Percentiles rank a stretch among this genome's conserved stretches.
These are phyloP conservation scores for Apteryx mantelli DNA, from an alignment of 2,113 vertebrate genomes.

Conservation along the genomic window DNA sequence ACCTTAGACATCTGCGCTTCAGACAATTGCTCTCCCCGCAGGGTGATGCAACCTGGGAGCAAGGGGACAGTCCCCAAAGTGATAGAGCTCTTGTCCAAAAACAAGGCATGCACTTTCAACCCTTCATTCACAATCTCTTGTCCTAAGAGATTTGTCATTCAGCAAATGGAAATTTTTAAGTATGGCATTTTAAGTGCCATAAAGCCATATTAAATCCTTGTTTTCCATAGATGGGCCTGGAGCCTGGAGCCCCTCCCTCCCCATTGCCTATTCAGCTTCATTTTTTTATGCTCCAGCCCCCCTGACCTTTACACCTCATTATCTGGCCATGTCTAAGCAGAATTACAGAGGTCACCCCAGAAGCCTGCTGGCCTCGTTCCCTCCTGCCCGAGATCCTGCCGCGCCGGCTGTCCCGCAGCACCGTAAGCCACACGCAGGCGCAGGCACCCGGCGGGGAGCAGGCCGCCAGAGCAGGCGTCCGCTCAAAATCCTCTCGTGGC, in stretches of 20 bases:
- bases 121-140: accelerated
- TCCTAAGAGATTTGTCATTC: not conserved
- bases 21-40: accelerated
- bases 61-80: not conserved
- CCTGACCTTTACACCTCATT: too few relatives aligned
- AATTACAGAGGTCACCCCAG: too few relatives aligned
- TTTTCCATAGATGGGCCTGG: not conserved
- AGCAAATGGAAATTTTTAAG: not conserved
- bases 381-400: too few relatives aligned
- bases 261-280: too few relatives aligned
- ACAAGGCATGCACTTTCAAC: accelerated
- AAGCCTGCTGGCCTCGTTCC: too few relatives aligned
- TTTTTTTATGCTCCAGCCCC: too few relatives aligned
- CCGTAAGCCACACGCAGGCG: too few relatives aligned
- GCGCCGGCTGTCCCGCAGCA: too few relatives aligned
- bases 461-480: too few relatives aligned
- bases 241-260: not conserved
- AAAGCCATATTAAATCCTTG: not conserved
- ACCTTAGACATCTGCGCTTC: not conserved
- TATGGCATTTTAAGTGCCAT: not conserved
- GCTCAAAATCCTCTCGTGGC: too few relatives aligned
- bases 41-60: not conserved
- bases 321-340: too few relatives aligned
- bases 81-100: not conserved
- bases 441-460: too few relatives aligned